phyloP scores from a whole-genome alignment of 2,113 vertebrate species.

The Reinhardtius hippoglossoides region DNA sequence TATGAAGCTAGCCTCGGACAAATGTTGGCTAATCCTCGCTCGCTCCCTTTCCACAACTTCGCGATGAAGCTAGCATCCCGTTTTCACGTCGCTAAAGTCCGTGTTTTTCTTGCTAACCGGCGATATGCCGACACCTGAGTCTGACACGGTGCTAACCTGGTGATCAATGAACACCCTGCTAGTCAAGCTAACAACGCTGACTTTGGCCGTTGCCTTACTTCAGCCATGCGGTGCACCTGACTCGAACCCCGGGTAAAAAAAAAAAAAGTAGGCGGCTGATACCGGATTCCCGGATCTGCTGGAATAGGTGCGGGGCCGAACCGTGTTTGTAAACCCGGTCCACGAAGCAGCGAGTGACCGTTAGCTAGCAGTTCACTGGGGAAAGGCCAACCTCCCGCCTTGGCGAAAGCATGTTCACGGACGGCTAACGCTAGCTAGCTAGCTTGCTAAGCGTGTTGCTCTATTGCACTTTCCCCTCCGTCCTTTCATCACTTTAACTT shows the following conservation, averaged over 20 bases:
- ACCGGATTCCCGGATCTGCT: accelerated
- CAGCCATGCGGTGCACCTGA: conserved; percentile 70
- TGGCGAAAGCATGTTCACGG: conserved; percentile 65
- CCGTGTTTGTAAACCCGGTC: accelerated
- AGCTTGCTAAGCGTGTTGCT: background rate
- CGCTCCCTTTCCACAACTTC: background rate
- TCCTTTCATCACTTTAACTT: background rate
- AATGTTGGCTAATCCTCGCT: background rate
- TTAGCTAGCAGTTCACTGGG: conserved; percentile 3
- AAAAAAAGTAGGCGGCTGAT: background rate
- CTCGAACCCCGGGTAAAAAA: background rate
- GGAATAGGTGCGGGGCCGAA: no score
- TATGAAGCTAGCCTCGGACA: background rate
- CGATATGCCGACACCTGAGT: background rate
- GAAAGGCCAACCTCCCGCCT: conserved; percentile 75
- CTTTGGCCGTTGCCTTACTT: conserved; percentile 34
- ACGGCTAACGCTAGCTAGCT: conserved; percentile 49
- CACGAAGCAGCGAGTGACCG: background rate
- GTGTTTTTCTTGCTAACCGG: background rate
- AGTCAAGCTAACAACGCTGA: conserved; percentile 52
- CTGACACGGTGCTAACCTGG: conserved; percentile 22
- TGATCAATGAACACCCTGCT: conserved; percentile 32
- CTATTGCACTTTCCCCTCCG: background rate
- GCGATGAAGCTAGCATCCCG: background rate
- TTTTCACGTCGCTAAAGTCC: background rate